A percentile compares a stretch with the other conserved stretches of the same genome.
phyloP scores from a whole-genome alignment of 2,113 vertebrate genomes.

The Brienomyrus longianalis region DNA sequence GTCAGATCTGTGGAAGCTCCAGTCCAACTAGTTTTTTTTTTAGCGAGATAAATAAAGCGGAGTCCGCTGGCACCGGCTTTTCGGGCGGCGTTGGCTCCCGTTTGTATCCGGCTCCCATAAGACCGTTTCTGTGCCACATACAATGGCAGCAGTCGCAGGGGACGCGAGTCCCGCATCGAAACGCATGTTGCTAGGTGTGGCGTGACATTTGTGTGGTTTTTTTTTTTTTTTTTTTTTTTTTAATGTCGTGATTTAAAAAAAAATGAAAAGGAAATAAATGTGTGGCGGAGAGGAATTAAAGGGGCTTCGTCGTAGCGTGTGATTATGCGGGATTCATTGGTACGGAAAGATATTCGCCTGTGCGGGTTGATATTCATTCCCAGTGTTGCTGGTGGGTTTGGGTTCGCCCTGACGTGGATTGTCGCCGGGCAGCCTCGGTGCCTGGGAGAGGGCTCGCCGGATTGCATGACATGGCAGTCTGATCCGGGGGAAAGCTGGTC shows the following conservation, averaged over 20 bases:
- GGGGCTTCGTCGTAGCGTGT: neutral
- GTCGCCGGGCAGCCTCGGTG: neutral
- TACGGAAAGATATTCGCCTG: neutral
- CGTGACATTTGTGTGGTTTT: neutral
- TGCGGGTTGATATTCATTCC: slow-evolving; percentile 31
- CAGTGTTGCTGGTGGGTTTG: neutral
- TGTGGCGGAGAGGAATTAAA: neutral
- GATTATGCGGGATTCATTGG: neutral
- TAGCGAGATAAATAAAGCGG: neutral
- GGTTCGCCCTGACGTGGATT: neutral
- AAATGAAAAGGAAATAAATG: neutral
- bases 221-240: neutral
- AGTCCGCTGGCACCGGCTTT: neutral
- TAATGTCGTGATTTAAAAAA: neutral
- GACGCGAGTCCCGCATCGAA: slow-evolving; percentile 3
- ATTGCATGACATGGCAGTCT: neutral
- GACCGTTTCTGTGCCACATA: neutral
- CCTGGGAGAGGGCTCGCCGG: too few species aligned
- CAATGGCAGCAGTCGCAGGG: slow-evolving; percentile 34
- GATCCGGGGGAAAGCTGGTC: neutral
- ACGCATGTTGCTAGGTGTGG: slow-evolving; percentile 47
- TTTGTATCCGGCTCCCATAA: slow-evolving; percentile 1
- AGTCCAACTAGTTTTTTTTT: neutral
- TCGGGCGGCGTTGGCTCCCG: neutral
- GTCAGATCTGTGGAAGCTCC: neutral